These are phyloP conservation scores for Apodemus sylvaticus DNA, from an alignment of 2,113 vertebrate species.

Conservation along the genomic window DNA sequence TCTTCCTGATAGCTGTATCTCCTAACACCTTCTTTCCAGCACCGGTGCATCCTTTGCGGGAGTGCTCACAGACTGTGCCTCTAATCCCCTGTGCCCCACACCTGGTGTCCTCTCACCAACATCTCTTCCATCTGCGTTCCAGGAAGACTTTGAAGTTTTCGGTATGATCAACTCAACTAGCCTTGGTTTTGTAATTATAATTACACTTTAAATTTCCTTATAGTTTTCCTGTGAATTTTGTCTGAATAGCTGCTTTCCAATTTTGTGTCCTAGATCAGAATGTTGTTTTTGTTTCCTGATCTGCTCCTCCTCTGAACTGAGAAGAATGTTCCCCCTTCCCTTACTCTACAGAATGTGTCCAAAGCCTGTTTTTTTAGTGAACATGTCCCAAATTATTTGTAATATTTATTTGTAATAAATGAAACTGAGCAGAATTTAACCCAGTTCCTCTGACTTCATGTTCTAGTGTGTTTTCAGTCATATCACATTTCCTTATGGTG, in stretches of 20 bases:
- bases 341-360: slow-evolving; percentile 14
- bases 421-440: neutral
- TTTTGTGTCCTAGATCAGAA: slow-evolving; percentile 13
- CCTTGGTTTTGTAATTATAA: slow-evolving; percentile 41
- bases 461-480: neutral
- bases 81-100: neutral
- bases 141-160: slow-evolving; percentile 2
- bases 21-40: slow-evolving; percentile 19
- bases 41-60: neutral
- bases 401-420: neutral
- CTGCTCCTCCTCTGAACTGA: slow-evolving; percentile 46
- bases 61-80: neutral
- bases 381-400: neutral
- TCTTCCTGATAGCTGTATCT: neutral
- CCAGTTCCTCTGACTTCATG: neutral
- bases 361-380: neutral
- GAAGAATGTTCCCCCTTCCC: neutral
- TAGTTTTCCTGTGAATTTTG: neutral
- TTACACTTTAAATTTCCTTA: slow-evolving; percentile 40
- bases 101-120: neutral
- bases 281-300: neutral
- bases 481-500: neutral
- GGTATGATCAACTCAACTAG: neutral
- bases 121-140: neutral
- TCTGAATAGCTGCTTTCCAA: slow-evolving; percentile 26